A percentile compares a stretch with the other conserved stretches of the same genome.
phyloP scores from a whole-genome alignment of 2,888 invertebrate species.

The Steinernema scapterisci region DNA sequence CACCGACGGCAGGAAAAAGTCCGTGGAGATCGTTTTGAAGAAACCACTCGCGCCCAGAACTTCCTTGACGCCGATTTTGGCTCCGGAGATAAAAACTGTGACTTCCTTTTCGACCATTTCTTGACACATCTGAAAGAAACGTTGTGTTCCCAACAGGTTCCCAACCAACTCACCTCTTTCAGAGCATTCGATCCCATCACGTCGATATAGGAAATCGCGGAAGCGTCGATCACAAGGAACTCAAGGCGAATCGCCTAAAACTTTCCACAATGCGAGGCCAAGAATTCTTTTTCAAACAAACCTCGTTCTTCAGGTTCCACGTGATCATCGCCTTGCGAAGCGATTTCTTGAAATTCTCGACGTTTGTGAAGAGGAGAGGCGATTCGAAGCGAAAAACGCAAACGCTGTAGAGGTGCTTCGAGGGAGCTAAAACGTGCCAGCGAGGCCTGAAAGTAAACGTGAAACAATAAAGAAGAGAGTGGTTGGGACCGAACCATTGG shows the following conservation, averaged over 20 bases:
- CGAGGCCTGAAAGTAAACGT: constrained; percentile 31
- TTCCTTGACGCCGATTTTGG: constrained; percentile 10
- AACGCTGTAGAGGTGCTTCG: constrained; percentile 13
- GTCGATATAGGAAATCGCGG: constrained; percentile 66
- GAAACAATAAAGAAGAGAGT: not conserved
- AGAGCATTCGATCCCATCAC: constrained; percentile 65
- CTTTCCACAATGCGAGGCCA: not conserved
- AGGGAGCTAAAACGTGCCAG: constrained; percentile 32
- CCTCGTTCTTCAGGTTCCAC: constrained; percentile 31
- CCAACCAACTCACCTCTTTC: constrained; percentile 52
- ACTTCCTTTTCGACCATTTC: not conserved
- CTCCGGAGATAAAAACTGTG: constrained; percentile 7
- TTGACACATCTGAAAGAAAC: not conserved
- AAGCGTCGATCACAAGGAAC: constrained; percentile 64
- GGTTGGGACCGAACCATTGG: constrained; percentile 67
- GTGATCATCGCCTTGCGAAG: constrained; percentile 29
- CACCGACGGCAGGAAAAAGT: constrained; percentile 25
- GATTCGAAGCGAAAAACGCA: constrained; percentile 70
- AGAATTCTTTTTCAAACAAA: not conserved
- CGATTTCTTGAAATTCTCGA: constrained; percentile 67
- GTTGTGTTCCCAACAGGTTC: not conserved
- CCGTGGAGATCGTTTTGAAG: constrained; percentile 17
- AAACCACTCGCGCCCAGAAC: constrained; percentile 15
- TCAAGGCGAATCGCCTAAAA: constrained; percentile 1
- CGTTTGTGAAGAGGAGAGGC: constrained; percentile 69